phyloP scores from a whole-genome alignment of 2,113 vertebrate genomes.

The Catharus minimus region DNA sequence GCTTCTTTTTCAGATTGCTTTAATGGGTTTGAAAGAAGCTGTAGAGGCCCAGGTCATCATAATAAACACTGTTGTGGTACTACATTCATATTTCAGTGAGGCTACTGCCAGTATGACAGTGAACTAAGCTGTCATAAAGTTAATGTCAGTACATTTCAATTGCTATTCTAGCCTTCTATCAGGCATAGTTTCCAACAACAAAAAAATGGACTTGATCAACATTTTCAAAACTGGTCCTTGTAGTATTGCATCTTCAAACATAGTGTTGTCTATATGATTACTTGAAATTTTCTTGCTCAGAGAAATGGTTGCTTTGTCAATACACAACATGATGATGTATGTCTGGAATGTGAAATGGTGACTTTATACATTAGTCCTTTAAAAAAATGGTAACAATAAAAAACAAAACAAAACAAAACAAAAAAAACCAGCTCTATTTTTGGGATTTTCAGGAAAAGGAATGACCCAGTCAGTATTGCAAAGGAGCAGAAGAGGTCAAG shows the following conservation, averaged over 20 bases:
- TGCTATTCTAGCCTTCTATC: background rate
- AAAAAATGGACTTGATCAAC: background rate
- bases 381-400: background rate
- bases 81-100: background rate
- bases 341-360: background rate
- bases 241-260: background rate
- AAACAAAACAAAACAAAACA: background rate
- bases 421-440: background rate
- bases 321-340: background rate
- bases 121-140: background rate
- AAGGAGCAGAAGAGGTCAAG: background rate
- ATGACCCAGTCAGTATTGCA: background rate
- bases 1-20: background rate
- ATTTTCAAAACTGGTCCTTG: background rate
- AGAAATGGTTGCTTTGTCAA: background rate
- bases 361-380: background rate
- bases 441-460: background rate
- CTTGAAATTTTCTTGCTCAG: background rate
- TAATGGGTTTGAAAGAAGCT: background rate
- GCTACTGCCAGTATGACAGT: background rate
- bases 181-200: background rate
- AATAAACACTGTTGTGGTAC: background rate
- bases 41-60: background rate
- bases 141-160: background rate
- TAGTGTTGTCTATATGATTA: background rate